These are phyloP conservation scores for Gerris buenoi DNA, from an alignment of 1,140 invertebrate species.

Conservation along the genomic window DNA sequence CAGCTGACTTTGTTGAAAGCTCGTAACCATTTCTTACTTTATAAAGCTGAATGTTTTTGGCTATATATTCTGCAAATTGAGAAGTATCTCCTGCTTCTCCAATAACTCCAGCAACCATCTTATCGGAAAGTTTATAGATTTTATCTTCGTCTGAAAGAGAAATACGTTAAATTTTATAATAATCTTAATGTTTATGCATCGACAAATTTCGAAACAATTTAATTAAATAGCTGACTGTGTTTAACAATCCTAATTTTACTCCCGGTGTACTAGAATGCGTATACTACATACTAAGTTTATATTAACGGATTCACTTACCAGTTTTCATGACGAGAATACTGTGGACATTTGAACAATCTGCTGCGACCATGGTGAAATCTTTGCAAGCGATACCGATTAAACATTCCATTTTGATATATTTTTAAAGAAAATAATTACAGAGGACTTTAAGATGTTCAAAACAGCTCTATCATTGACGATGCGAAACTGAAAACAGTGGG, in stretches of 20 bases:
- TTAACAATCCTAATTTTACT: no score
- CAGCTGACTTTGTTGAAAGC: conserved; percentile 76
- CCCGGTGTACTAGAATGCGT: no score
- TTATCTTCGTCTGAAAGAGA: conserved; percentile 79
- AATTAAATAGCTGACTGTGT: no score
- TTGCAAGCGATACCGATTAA: conserved; percentile 82
- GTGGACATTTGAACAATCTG: conserved; percentile 73
- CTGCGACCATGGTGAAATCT: conserved; percentile 83
- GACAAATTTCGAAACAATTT: no score
- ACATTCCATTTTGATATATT: conserved; percentile 55
- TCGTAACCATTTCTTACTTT: conserved; percentile 99
- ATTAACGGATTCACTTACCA: no score
- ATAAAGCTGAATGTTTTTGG: conserved; percentile 95
- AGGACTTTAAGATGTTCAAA: not conserved
- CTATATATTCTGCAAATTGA: conserved; percentile 96
- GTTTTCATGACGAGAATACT: conserved; percentile 90
- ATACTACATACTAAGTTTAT: no score
- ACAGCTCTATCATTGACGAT: not conserved
- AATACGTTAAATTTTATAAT: conserved; percentile 4
- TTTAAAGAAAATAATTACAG: not conserved
- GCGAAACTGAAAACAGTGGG: not conserved
- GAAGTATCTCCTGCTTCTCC: conserved; percentile 91
- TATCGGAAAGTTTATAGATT: conserved; percentile 78
- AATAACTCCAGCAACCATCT: conserved; percentile 77
- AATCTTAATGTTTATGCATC: no score